These are phyloP conservation scores for Mormyrops boulengeri DNA, from an alignment of 2,797 vertebrate species.

Conservation along the genomic window DNA sequence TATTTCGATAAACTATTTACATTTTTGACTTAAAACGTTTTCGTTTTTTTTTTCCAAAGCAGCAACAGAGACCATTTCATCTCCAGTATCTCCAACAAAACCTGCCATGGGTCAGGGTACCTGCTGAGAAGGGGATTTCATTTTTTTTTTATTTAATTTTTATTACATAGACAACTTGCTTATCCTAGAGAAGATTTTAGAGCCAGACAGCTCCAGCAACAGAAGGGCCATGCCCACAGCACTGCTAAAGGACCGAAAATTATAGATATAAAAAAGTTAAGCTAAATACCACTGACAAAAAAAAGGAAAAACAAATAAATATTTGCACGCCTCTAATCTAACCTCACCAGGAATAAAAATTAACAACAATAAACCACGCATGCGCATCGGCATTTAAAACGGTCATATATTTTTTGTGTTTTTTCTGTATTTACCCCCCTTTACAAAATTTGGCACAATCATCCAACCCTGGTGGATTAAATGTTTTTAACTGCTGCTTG, in stretches of 20 bases:
- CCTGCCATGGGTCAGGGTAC: slow-evolving; percentile 85
- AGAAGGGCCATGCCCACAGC: slow-evolving; percentile 73
- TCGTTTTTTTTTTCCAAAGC: slow-evolving; percentile 96
- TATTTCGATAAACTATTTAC: slow-evolving; percentile 99
- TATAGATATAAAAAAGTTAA: slow-evolving; percentile 64
- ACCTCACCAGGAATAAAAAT: slow-evolving; percentile 64
- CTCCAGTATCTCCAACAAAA: slow-evolving; percentile 90
- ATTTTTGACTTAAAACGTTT: slow-evolving; percentile 99
- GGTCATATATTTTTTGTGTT: slow-evolving; percentile 28
- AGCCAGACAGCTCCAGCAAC: slow-evolving; percentile 60
- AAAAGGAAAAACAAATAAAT: slow-evolving; percentile 76
- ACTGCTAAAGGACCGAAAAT: slow-evolving; percentile 81
- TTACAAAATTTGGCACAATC: slow-evolving; percentile 36
- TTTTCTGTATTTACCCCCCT: slow-evolving; percentile 23
- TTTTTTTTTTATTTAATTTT: slow-evolving; percentile 45
- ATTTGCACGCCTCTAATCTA: slow-evolving; percentile 83
- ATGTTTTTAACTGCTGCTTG: slow-evolving; percentile 6
- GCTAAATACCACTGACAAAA: slow-evolving; percentile 79
- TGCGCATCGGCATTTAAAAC: slow-evolving; percentile 32
- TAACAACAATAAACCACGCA: slow-evolving; percentile 42
- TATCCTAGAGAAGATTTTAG: slow-evolving; percentile 57
- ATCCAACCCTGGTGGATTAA: slow-evolving; percentile 14
- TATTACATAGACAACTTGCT: slow-evolving; percentile 71
- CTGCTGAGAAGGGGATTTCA: slow-evolving; percentile 74
- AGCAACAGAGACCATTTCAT: slow-evolving; percentile 98